Evolutionary conservation across 2,797 vertebrate species (phyloP).

Genomic region (Tangara arthus): DNA sequence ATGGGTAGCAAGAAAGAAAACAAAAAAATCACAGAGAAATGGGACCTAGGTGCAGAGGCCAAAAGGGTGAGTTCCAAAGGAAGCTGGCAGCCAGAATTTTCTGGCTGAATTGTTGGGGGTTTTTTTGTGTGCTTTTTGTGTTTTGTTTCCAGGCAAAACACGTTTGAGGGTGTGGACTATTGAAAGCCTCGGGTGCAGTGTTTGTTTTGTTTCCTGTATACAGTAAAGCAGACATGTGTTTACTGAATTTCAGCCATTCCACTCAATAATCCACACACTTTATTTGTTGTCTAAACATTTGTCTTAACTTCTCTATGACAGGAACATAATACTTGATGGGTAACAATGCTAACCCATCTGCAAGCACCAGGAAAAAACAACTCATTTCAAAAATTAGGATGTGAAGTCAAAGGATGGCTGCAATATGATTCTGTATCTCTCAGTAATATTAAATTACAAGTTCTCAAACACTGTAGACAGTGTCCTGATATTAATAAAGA

Average conservation of each 20-base stretch:
- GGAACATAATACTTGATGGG: background rate
- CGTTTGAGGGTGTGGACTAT: background rate
- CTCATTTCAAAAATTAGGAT: background rate
- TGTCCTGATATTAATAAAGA: background rate
- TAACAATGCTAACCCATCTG: background rate
- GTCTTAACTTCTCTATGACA: background rate
- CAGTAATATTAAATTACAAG: background rate
- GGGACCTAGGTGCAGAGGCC: background rate
- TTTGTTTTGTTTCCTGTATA: background rate
- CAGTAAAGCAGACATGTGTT: background rate
- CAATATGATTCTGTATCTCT: background rate
- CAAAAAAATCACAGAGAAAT: rapidly evolving
- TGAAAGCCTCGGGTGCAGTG: background rate
- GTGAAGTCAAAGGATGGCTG: background rate
- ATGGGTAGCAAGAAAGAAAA: background rate
- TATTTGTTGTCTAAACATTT: background rate
- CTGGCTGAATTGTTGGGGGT: background rate
- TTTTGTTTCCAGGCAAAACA: background rate
- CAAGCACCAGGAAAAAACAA: background rate
- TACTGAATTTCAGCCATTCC: background rate
- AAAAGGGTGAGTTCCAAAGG: background rate
- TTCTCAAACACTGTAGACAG: background rate
- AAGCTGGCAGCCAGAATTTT: background rate
- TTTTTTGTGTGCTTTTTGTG: background rate
- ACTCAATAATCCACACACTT: background rate